These are phyloP conservation scores for Andricus quercusramuli DNA, from an alignment of 2,888 invertebrate species.

Conservation along the genomic window DNA sequence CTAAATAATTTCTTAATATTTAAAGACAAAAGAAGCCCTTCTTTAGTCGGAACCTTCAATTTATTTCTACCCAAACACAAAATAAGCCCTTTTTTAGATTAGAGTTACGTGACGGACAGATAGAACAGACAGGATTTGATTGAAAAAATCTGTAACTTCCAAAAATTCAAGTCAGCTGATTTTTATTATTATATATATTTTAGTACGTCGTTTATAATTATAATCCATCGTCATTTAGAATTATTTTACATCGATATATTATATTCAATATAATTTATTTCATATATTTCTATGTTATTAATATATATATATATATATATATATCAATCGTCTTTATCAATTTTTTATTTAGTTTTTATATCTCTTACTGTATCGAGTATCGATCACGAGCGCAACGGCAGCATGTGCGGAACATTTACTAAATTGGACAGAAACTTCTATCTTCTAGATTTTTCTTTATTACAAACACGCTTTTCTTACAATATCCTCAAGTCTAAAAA, in stretches of 20 bases:
- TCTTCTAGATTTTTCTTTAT: conserved; percentile 5
- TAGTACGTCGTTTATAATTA: conserved; percentile 56
- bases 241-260: conserved; percentile 78
- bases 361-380: conserved; percentile 63
- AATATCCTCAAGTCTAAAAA: conserved; percentile 11
- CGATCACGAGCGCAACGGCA: conserved; percentile 66
- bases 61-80: too few species aligned
- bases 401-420: conserved; percentile 67
- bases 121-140: not conserved
- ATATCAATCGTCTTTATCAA: conserved; percentile 62
- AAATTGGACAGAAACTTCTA: conserved; percentile 58
- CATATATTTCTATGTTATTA: conserved; percentile 74
- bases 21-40: too few species aligned
- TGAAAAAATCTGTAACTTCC: not conserved
- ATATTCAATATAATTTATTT: conserved; percentile 77
- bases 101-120: too few species aligned
- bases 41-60: too few species aligned
- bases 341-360: conserved; percentile 58
- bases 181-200: conserved; percentile 34
- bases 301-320: conserved; percentile 74
- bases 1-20: too few species aligned
- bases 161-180: conserved; percentile 12
- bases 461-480: not conserved
- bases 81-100: too few species aligned
- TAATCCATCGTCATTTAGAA: conserved; percentile 74